These are phyloP conservation scores for Ooceraea biroi DNA, from an alignment of 1,140 invertebrate genomes.

Conservation along the genomic window DNA sequence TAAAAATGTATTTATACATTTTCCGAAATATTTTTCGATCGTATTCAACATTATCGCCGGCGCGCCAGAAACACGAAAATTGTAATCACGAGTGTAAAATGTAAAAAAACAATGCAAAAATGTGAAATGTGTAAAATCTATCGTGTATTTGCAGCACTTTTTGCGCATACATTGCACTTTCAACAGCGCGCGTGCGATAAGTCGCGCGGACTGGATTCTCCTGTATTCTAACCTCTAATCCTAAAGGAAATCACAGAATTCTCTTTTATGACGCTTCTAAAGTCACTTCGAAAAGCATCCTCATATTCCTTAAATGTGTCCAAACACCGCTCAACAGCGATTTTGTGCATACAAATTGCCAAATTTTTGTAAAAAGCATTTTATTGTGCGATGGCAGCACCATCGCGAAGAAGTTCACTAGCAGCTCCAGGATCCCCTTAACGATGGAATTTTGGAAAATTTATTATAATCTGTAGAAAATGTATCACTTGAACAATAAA, in stretches of 20 bases:
- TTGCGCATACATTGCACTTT: constrained; percentile 30
- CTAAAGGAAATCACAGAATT: neutral
- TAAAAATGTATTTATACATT: constrained; percentile 5
- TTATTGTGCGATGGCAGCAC: too few species aligned
- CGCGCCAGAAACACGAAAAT: constrained; percentile 7
- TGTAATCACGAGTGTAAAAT: constrained; percentile 19
- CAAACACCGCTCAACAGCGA: too few species aligned
- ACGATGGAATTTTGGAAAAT: too few species aligned
- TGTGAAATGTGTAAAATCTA: constrained; percentile 36
- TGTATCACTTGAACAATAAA: too few species aligned
- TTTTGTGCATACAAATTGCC: too few species aligned
- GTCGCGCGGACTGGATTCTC: constrained; percentile 6
- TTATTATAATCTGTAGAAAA: too few species aligned
- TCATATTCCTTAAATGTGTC: too few species aligned
- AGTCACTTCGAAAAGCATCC: too few species aligned
- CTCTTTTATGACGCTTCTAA: too few species aligned
- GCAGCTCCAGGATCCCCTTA: too few species aligned
- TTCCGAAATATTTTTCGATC: constrained; percentile 3
- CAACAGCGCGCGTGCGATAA: constrained; percentile 22
- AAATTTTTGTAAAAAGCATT: too few species aligned
- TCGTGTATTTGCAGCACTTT: constrained; percentile 34
- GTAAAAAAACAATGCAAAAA: constrained; percentile 26
- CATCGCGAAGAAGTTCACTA: too few species aligned
- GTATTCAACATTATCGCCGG: constrained; percentile 3
- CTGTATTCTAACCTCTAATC: constrained; percentile 33